Base-by-base conservation (phyloP, 1,140 invertebrate species). In the Ips nitidus region DNA sequence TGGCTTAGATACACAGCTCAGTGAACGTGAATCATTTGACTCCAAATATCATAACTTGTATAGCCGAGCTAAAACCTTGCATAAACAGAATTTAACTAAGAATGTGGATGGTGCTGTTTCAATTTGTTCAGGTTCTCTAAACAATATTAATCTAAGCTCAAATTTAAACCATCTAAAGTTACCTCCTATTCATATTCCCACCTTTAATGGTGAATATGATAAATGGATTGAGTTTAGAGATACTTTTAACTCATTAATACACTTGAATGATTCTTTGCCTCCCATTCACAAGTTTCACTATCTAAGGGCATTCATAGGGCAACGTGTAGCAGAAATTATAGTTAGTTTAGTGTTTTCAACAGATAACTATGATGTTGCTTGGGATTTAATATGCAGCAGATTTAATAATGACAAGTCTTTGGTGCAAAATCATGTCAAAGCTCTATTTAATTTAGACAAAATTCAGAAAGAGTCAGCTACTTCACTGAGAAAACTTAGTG, bases 151-250 rank as follows among this genome's bases (percentile, higher is more conserved):
- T 47, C 4, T n/a, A 47, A 47, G 45, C 45, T 47, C 45, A 47
- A 22, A 22, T 47, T 5, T n/a, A 47, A 47, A 47, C n/a, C 4
- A n/a, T 47, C 45, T 67, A 40, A 68, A 68, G 38, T 43, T 68
- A 66, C 66, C 66, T 7, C 5, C 59, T 5, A 68, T 68, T 41
- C 36, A 66, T 47, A 66, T 50, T 47, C 62, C 57, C 68, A 71
- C 47, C n/a, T 75, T 71, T 57, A 50, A 61, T n/a, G 76, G 75
- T 1, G 62, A 70, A 41, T 74, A 62, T 53, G 45, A 42, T 41
- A 71, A 76, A 36, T 81, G 80, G 78, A 43, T 75, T 40, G 73
- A 74, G 42, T 81, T 81, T 73, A 71, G 68, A 6, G 76, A 79
- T 61, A 74, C 72, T 4, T 80, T 76, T 70, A 50, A 59, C 43